phyloP scores from a whole-genome alignment of 1,140 invertebrate species.

The Bombus pascuorum region DNA sequence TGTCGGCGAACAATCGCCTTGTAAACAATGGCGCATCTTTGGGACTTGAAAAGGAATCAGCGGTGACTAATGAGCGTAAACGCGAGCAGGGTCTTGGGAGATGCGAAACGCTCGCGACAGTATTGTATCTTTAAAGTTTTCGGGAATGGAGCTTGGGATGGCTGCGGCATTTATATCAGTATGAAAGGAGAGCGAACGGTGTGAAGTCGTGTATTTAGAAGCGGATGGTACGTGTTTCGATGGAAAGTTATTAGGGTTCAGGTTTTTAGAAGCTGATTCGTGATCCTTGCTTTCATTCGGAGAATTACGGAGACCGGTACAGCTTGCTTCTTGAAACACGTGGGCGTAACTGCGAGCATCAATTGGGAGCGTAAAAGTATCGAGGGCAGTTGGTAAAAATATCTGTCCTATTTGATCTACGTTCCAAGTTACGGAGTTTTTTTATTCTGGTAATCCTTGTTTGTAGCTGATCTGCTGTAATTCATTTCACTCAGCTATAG shows the following conservation, averaged over 20 bases:
- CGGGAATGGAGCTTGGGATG: not conserved
- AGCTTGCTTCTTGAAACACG: not conserved
- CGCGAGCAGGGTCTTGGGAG: not conserved
- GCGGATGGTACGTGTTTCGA: not conserved
- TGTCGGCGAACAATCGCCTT: slow-evolving; percentile 23
- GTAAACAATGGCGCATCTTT: slow-evolving; percentile 46
- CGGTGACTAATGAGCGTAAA: slow-evolving; percentile 44
- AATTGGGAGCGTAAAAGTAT: not conserved
- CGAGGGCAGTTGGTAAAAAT: not conserved
- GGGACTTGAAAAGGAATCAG: slow-evolving; percentile 21
- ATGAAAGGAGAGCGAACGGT: not conserved
- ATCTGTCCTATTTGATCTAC: not conserved
- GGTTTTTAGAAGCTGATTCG: not conserved
- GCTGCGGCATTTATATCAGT: not conserved
- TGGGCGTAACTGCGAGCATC: not conserved
- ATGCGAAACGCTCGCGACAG: not conserved
- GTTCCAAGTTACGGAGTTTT: not conserved
- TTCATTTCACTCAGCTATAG: too few species aligned
- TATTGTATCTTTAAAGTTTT: slow-evolving; percentile 43
- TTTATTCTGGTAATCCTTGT: not conserved
- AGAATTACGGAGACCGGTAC: not conserved
- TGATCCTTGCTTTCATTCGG: not conserved
- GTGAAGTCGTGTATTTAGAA: not conserved
- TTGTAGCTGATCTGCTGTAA: too few species aligned
- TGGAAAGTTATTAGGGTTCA: not conserved